These are phyloP conservation scores for Candoia aspera DNA, from an alignment of 2,113 vertebrate species.

Conservation along the genomic window DNA sequence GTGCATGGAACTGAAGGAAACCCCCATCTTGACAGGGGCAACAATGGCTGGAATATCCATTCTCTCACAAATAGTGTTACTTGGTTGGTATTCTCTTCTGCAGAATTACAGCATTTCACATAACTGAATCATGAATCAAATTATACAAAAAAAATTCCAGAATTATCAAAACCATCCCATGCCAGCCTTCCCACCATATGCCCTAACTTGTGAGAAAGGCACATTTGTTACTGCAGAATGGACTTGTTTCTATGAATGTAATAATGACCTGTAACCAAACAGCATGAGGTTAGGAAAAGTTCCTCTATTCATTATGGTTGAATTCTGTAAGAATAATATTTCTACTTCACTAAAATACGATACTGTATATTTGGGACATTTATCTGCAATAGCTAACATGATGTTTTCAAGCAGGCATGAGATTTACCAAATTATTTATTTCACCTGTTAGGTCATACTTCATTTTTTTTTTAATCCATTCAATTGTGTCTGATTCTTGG, in stretches of 20 bases:
- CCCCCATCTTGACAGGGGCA: neutral
- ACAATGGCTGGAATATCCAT: neutral
- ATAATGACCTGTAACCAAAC: neutral
- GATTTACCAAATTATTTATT: neutral
- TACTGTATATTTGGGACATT: neutral
- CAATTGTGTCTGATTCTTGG: too few species aligned
- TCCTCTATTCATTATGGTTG: neutral
- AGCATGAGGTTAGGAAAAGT: neutral
- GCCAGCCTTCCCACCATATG: neutral
- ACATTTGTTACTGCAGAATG: neutral
- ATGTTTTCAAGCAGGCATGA: neutral
- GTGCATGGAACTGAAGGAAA: conserved; percentile 27
- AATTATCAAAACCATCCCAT: neutral
- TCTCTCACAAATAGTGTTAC: neutral
- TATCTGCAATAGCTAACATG: neutral
- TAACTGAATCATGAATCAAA: neutral
- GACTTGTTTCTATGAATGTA: neutral
- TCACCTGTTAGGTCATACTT: neutral
- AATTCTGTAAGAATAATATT: neutral
- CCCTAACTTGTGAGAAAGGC: neutral
- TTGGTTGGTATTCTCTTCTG: conserved; percentile 7
- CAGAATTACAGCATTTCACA: conserved; percentile 17
- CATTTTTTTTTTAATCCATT: neutral
- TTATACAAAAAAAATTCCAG: neutral
- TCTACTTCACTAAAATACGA: neutral